A percentile compares a stretch with the other conserved stretches of the same genome.
Evolutionary conservation across 1,140 invertebrate species (phyloP).

Genomic region (Lordiphosa collinella): DNA sequence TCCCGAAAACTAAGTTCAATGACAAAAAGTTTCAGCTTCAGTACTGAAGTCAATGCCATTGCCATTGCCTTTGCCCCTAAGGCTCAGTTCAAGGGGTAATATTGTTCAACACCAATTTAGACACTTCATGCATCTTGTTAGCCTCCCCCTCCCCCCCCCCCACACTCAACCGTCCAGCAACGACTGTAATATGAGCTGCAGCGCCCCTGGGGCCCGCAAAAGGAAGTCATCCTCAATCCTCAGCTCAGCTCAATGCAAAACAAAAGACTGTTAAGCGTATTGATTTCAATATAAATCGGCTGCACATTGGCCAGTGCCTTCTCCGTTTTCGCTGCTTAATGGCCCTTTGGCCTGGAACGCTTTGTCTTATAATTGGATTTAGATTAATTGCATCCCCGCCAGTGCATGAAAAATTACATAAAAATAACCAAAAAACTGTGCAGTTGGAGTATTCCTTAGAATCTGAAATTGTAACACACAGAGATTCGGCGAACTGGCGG

Average conservation of each 20-base stretch:
- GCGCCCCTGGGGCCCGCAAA: slow-evolving; percentile 34
- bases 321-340: slow-evolving; percentile 43
- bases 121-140: slow-evolving; percentile 79
- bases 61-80: neutral
- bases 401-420: slow-evolving; percentile 68
- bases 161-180: slow-evolving; percentile 9
- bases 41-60: too few relatives aligned
- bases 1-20: neutral
- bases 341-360: slow-evolving; percentile 39
- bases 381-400: slow-evolving; percentile 73
- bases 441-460: slow-evolving; percentile 42
- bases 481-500: slow-evolving; percentile 52
- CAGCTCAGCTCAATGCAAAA: slow-evolving; percentile 22
- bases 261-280: slow-evolving; percentile 60
- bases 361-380: slow-evolving; percentile 79
- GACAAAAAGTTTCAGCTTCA: too few relatives aligned
- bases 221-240: slow-evolving; percentile 25
- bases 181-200: slow-evolving; percentile 49
- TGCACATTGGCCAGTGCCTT: slow-evolving; percentile 10
- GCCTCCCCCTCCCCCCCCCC: neutral
- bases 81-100: slow-evolving; percentile 59
- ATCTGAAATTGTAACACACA: slow-evolving; percentile 49
- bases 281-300: slow-evolving; percentile 69
- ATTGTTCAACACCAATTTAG: slow-evolving; percentile 79
- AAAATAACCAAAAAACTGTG: neutral